Evolutionary conservation across 2,888 invertebrate genomes (phyloP).

Genomic region (Monopis laevigella): DNA sequence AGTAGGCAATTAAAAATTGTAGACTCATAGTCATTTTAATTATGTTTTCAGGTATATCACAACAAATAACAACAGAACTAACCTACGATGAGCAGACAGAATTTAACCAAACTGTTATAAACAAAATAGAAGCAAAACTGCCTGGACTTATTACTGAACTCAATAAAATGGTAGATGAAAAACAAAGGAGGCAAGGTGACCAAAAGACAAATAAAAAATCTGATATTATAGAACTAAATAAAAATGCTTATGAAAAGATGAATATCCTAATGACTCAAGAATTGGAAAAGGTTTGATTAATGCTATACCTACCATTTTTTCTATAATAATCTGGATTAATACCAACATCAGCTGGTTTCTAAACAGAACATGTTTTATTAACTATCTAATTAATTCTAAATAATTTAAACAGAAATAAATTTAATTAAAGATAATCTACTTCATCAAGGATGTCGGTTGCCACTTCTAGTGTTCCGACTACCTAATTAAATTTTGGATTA

Average conservation of each 20-base stretch:
- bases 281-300: conserved; percentile 37
- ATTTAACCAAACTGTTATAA: conserved; percentile 45
- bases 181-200: conserved; percentile 28
- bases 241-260: conserved; percentile 42
- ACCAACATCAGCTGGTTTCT: too few species aligned
- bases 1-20: too few species aligned
- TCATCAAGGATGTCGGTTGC: too few species aligned
- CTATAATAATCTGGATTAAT: too few species aligned
- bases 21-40: not conserved
- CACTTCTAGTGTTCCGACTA: too few species aligned
- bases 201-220: too few species aligned
- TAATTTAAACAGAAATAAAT: too few species aligned
- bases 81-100: conserved; percentile 53
- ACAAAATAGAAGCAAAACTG: conserved; percentile 42
- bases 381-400: too few species aligned
- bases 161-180: conserved; percentile 25
- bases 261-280: conserved; percentile 44
- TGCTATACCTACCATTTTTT: not conserved
- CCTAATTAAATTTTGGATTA: too few species aligned
- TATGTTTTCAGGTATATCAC: conserved; percentile 41
- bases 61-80: conserved; percentile 39
- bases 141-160: conserved; percentile 38
- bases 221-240: conserved; percentile 39
- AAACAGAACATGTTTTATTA: too few species aligned
- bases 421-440: too few species aligned